Base-by-base conservation (phyloP, 2,113 vertebrate species). In the Balaeniceps rex region DNA sequence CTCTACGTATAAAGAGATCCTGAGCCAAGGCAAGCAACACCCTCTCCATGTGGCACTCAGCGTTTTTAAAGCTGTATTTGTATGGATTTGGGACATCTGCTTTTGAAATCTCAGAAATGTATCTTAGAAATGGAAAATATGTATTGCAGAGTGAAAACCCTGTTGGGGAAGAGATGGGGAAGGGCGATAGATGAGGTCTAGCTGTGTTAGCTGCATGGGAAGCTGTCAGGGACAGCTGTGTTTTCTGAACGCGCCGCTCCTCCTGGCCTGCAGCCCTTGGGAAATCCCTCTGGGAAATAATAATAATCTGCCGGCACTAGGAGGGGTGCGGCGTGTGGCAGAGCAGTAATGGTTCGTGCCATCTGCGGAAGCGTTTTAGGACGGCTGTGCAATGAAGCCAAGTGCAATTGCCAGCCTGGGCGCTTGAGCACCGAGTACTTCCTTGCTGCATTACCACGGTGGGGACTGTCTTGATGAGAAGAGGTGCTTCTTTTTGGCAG, bases 401-500 rank as follows among this genome's bases (percentile, higher is more conserved):
- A 33, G 54, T 5, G 44, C 1, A 2, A 49, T 42, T 51, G 51
- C 72, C 91, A 42, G 55, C 42, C 61, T 38, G 70, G 69, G 78
- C 5, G 8, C 44, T 87, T 42, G 55, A 82, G 77, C 69, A 57
- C 34, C 8, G 10, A 42, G 54, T 9, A 8, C 68, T 90, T 76
- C 91, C 86, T 79, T 82, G 74, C 66, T 34, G 21, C 34, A 9
- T 70, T 94, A 83, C 74, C 86, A 64, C 83, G 91, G 40, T 54
- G 91, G 91, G 88, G 82, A 51, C 79, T 46, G 40, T 52, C 33
- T 26, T 8, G 46, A 19, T 65, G 69, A 55, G 69, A 81, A 93
- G 61, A 54, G 72, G 60, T 85, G 93, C 87, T 96, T 46, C 87
- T 83, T 87, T 93, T 93, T 93, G 84, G 90, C 94, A 90, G 90